phyloP scores from a whole-genome alignment of 2,797 vertebrate genomes.

The Borostomias antarcticus region DNA sequence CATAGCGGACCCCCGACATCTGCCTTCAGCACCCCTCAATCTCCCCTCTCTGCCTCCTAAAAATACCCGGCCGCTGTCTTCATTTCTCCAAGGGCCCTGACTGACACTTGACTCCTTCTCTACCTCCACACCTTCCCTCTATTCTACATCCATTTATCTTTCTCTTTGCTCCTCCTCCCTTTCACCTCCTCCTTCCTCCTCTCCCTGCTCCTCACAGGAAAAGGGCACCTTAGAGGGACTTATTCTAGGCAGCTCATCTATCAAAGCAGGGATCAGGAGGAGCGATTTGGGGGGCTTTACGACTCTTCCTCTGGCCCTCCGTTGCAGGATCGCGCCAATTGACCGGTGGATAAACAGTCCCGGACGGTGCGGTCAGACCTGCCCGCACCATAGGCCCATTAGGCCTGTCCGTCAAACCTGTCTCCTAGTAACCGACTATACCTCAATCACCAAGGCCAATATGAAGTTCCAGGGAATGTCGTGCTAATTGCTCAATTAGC shows the following conservation, averaged over 20 bases:
- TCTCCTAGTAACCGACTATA: conserved; percentile 3
- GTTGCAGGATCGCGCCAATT: conserved; percentile 53
- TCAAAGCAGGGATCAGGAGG: conserved; percentile 57
- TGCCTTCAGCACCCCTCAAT: conserved; percentile 36
- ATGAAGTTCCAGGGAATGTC: neutral
- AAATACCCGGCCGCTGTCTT: conserved; percentile 4
- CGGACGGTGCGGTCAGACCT: neutral
- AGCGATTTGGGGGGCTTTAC: conserved; percentile 53
- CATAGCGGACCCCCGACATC: conserved; percentile 22
- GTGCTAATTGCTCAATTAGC: neutral
- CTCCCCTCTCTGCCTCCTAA: conserved; percentile 17
- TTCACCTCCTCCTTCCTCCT: conserved; percentile 9
- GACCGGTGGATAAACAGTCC: conserved; percentile 48
- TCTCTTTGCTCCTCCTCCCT: neutral
- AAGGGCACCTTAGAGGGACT: conserved; percentile 37
- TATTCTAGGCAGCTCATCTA: conserved; percentile 50
- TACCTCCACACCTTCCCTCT: neutral
- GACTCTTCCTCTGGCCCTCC: conserved; percentile 35
- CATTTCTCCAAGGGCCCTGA: neutral
- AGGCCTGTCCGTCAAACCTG: conserved; percentile 9
- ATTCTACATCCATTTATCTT: neutral
- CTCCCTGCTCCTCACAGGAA: conserved; percentile 26
- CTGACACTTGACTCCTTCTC: neutral
- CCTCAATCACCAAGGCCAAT: neutral
- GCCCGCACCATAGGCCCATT: conserved; percentile 6